Base-by-base conservation (phyloP, 2,113 vertebrate genomes). In the Thymallus thymallus region DNA sequence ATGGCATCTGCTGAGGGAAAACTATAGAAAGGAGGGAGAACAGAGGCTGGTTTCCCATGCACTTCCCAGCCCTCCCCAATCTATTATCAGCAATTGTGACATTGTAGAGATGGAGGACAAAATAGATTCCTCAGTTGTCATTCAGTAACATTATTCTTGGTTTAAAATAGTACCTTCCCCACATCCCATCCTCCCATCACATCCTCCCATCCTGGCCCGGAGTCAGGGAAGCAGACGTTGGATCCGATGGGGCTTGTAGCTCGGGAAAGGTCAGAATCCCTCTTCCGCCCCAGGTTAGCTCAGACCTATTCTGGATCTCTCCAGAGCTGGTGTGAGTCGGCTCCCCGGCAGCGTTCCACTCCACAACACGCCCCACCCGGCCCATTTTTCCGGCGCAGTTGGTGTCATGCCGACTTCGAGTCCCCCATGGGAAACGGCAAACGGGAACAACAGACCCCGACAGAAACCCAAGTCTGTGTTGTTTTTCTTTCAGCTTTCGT, bases 181-280 rank as follows among this genome's bases (percentile, higher is more conserved):
- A n/a, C n/a, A 60, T 60, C 56, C 32, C 9, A 10, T 30, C 63
- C 64, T 30, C 26, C 12, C 20, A 60, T 60, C 56, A 14, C 9
- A 10, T 30, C 63, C 64, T 30, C 26, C 12, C 13, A 1, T 72
- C 35, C 61, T 69, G 76, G 85, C 89, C 87, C 88, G 77, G 55
- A 77, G 87, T 84, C 73, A 84, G 69, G 87, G 72, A 90, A 78
- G 77, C 71, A 45, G 83, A 84, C 85, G 75, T 76, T 80, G 63
- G 5, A 84, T 85, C 82, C 79, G 81, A 84, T 77, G 72, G 71
- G 77, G 86, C 85, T 81, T 76, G 72, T 78, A 87, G 87, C 84
- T 10, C 73, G 80, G 84, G 82, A 90, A 91, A 93, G 91, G 92
- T 92, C 91, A 92, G 73, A 82, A 77, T 83, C 78, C 76, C 74